Base-by-base conservation (phyloP, 2,888 invertebrate species). In the Dermolepida albohirtum region DNA sequence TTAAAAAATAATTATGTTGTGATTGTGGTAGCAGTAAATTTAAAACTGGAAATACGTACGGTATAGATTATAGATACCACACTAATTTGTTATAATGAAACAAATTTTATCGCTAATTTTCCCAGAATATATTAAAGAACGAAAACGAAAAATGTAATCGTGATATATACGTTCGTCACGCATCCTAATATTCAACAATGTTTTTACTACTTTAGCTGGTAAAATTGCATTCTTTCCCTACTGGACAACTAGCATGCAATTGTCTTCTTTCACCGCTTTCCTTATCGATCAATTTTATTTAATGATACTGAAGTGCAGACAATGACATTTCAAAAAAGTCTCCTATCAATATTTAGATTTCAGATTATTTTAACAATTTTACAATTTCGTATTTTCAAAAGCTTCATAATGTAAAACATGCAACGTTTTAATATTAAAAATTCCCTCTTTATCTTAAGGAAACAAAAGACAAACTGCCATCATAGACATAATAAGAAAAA, bases 11-110 rank as follows among this genome's bases (percentile, higher is more conserved):
- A 59, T 59, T 59, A 16, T 41, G 59, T 62, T 47, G 44, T 62
- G 62, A 62, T 62, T 62, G 62, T 62, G 47, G 44, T 43, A 59
- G 16, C 16, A n/a, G 59, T 62, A 43, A 62, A 62, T 62, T 62
- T 62, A 43, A 62, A 62, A 62, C 41, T 66, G 55, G 59, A 66
- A 64, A 34, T 34, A 34, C 10, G 34, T 34, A 34, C 8, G 50
- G 27, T 5, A 44, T 34, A 67, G 69, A 63, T 64, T 54, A 64
- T 57, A 70, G 64, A 67, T 70, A 64, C 39, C 40, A 51, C 55
- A 54, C 64, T 54, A 70, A 70, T 70, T 70, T 67, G 67, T 70
- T 57, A 64, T 64, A 70, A 70, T 70, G 67, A 67, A 67, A 64
- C 64, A 63, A 67, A 70, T 51, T 70, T 52, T 55, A 66, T 65